Evolutionary conservation across 2,797 vertebrate genomes (phyloP).

Genomic region (Parotocinclus haroldoi): DNA sequence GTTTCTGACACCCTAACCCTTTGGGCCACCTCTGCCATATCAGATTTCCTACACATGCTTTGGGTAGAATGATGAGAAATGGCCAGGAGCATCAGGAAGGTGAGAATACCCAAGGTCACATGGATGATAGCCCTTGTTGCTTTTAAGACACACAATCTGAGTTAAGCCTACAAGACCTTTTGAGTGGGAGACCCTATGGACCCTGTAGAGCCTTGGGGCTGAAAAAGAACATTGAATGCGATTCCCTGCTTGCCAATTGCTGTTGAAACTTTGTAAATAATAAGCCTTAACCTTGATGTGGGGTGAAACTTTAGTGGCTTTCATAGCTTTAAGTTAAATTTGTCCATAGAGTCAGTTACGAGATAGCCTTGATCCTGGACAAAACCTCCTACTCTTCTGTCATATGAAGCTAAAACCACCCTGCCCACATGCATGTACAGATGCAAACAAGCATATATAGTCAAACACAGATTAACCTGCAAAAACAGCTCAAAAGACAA

Average conservation of each 20-base stretch:
- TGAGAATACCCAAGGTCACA: neutral
- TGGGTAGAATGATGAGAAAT: constrained; percentile 2
- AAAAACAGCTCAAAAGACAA: constrained; percentile 4
- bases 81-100: neutral
- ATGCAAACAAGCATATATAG: constrained; percentile 9
- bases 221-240: constrained; percentile 32
- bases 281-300: constrained; percentile 38
- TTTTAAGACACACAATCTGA: constrained; percentile 3
- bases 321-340: constrained; percentile 14
- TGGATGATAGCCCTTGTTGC: neutral
- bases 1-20: neutral
- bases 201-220: constrained; percentile 20
- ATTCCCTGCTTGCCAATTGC: constrained; percentile 24
- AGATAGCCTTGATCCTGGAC: constrained; percentile 42
- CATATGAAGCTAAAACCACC: constrained; percentile 30
- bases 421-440: constrained; percentile 32
- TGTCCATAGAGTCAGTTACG: constrained; percentile 24
- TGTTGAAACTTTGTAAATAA: constrained; percentile 23
- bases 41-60: constrained; percentile 3
- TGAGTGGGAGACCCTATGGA: constrained; percentile 11
- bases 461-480: neutral
- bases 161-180: constrained; percentile 6
- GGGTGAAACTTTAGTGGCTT: constrained; percentile 30
- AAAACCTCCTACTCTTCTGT: constrained; percentile 15
- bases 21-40: neutral